Evolutionary conservation across 2,888 invertebrate genomes (phyloP).

Genomic region (Teleiodes luculella): DNA sequence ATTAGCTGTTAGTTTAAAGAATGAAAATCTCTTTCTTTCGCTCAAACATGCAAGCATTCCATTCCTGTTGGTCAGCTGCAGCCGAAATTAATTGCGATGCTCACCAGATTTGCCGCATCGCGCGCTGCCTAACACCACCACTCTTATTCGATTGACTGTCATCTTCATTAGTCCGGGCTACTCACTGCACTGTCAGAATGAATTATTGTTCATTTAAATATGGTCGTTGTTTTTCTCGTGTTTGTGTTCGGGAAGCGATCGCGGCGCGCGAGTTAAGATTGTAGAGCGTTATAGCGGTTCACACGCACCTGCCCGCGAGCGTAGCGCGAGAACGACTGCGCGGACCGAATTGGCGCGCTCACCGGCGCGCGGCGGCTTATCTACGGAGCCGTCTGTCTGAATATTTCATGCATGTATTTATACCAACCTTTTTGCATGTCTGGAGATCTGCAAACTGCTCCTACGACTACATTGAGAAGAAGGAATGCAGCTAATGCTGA

Average conservation of each 20-base stretch:
- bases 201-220: slow-evolving; percentile 36
- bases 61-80: slow-evolving; percentile 34
- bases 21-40: slow-evolving; percentile 29
- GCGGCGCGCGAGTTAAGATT: slow-evolving; percentile 40
- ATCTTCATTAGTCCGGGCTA: slow-evolving; percentile 79
- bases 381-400: slow-evolving; percentile 12
- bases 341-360: slow-evolving; percentile 64
- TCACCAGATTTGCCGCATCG: slow-evolving; percentile 88
- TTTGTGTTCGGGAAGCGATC: slow-evolving; percentile 39
- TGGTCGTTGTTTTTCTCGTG: slow-evolving; percentile 28
- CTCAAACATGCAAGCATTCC: slow-evolving; percentile 29
- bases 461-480: slow-evolving; percentile 4
- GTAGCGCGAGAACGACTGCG: slow-evolving; percentile 21
- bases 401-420: slow-evolving; percentile 7
- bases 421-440: slow-evolving; percentile 13
- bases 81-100: slow-evolving; percentile 36
- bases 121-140: slow-evolving; percentile 86
- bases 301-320: slow-evolving; percentile 72
- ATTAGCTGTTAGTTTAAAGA: slow-evolving; percentile 39
- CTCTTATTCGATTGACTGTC: slow-evolving; percentile 87
- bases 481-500: slow-evolving; percentile 13
- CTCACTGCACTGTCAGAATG: slow-evolving; percentile 44
- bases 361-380: slow-evolving; percentile 44
- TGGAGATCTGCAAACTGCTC: slow-evolving; percentile 7
- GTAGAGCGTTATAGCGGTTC: slow-evolving; percentile 55